phyloP scores from a whole-genome alignment of 2,113 vertebrate genomes.

The Xiphias gladius region DNA sequence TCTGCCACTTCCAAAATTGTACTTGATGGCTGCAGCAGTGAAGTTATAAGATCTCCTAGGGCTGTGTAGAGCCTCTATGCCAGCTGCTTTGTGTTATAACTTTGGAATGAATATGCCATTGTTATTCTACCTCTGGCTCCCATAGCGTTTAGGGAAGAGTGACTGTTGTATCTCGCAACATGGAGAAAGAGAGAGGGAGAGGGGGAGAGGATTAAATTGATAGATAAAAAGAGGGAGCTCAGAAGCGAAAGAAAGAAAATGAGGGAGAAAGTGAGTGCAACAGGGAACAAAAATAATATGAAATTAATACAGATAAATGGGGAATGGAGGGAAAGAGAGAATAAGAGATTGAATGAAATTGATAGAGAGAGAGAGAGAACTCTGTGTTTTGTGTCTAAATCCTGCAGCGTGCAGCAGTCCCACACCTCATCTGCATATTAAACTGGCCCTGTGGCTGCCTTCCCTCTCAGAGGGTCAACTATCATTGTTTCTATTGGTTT shows the following conservation, averaged over 20 bases:
- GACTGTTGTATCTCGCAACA: constrained; percentile 64
- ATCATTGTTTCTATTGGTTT: constrained; percentile 73
- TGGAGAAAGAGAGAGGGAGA: constrained; percentile 2
- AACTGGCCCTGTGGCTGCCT: constrained; percentile 74
- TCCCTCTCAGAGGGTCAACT: constrained; percentile 75
- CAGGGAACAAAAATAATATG: constrained; percentile 53
- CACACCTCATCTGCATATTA: constrained; percentile 78
- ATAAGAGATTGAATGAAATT: constrained; percentile 34
- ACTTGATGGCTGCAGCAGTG: constrained; percentile 38
- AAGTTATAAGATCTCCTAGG: constrained; percentile 57
- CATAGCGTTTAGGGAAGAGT: constrained; percentile 62
- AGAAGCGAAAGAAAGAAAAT: constrained; percentile 6
- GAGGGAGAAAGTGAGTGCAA: constrained; percentile 19
- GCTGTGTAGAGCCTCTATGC: constrained; percentile 45
- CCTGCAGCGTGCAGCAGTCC: constrained; percentile 63
- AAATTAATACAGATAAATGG: constrained; percentile 45
- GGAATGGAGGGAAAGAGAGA: constrained; percentile 21
- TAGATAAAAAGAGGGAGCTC: constrained; percentile 50
- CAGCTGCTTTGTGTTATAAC: constrained; percentile 64
- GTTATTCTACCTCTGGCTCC: constrained; percentile 73
- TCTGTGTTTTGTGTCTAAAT: constrained; percentile 60
- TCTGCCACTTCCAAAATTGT: constrained; percentile 50
- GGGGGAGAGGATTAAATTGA: constrained; percentile 53
- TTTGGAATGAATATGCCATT: constrained; percentile 58
- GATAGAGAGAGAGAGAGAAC: constrained; percentile 26